A percentile compares a stretch with the other conserved stretches of the same genome.
These are phyloP conservation scores for Dysdera silvatica DNA, from an alignment of 1,140 invertebrate genomes.

Conservation along the genomic window DNA sequence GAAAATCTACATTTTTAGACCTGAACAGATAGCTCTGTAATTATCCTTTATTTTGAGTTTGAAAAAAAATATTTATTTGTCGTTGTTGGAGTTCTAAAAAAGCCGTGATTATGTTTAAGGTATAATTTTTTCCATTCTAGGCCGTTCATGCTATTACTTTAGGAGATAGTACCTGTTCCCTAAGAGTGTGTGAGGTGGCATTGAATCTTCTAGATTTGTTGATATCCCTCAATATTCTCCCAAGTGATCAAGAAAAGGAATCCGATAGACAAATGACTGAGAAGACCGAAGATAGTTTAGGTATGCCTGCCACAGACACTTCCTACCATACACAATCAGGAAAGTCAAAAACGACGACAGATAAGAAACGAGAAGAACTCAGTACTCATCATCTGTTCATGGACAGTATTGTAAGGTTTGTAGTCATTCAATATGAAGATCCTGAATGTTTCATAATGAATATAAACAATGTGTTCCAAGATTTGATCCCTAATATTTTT, in stretches of 20 bases:
- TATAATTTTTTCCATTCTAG: constrained; percentile 46
- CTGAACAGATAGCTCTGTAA: too few relatives aligned
- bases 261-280: constrained; percentile 18
- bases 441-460: too few relatives aligned
- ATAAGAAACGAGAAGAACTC: constrained; percentile 36
- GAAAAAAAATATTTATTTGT: too few relatives aligned
- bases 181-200: constrained; percentile 80
- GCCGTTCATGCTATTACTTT: constrained; percentile 76
- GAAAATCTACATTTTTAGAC: too few relatives aligned
- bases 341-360: constrained; percentile 5
- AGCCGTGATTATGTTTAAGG: not conserved
- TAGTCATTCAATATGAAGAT: too few relatives aligned
- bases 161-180: constrained; percentile 62
- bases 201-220: constrained; percentile 80
- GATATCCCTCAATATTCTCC: constrained; percentile 71
- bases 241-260: constrained; percentile 33
- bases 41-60: too few relatives aligned
- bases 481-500: too few relatives aligned
- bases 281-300: constrained; percentile 17
- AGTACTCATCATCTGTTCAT: constrained; percentile 47
- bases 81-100: not conserved
- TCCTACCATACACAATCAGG: constrained; percentile 15
- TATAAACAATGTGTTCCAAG: too few relatives aligned
- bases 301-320: constrained; percentile 15
- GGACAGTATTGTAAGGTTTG: constrained; percentile 49